phyloP scores from a whole-genome alignment of 2,888 invertebrate species.

The Apamea monoglypha region DNA sequence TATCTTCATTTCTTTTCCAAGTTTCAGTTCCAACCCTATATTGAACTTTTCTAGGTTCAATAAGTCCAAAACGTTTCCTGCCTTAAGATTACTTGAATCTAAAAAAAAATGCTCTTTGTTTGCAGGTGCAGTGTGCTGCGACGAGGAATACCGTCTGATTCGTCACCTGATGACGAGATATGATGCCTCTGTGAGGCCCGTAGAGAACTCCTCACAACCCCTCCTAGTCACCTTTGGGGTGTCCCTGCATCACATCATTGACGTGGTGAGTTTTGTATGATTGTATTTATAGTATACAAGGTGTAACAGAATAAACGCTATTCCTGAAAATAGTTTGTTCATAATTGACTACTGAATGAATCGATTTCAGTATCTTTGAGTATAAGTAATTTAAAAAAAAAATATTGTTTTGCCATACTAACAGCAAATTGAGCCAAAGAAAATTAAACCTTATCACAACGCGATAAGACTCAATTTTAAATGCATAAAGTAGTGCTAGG shows the following conservation, averaged over 20 bases:
- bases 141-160: constrained; percentile 93
- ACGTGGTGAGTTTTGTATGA: constrained; percentile 92
- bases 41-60: neutral
- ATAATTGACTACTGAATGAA: too few species aligned
- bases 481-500: too few species aligned
- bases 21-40: neutral
- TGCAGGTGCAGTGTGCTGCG: constrained; percentile 84
- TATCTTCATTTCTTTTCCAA: neutral
- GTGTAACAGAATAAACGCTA: too few species aligned
- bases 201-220: constrained; percentile 94
- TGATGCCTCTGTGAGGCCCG: constrained; percentile 94
- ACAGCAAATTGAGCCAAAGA: too few species aligned
- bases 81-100: too few species aligned
- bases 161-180: constrained; percentile 93
- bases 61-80: neutral
- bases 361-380: too few species aligned
- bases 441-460: too few species aligned
- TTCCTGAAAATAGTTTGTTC: too few species aligned
- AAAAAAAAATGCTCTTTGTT: constrained; percentile 22
- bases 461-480: too few species aligned
- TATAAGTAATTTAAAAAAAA: too few species aligned
- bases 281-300: too few species aligned
- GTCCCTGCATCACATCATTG: constrained; percentile 95
- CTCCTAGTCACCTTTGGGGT: constrained; percentile 95
- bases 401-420: too few species aligned